Percentiles rank a stretch among this genome's conserved stretches.
Conservation (phyloP, 35 echinoderm and acorn worm genomes). For the Lytechinus pictus region DNA sequence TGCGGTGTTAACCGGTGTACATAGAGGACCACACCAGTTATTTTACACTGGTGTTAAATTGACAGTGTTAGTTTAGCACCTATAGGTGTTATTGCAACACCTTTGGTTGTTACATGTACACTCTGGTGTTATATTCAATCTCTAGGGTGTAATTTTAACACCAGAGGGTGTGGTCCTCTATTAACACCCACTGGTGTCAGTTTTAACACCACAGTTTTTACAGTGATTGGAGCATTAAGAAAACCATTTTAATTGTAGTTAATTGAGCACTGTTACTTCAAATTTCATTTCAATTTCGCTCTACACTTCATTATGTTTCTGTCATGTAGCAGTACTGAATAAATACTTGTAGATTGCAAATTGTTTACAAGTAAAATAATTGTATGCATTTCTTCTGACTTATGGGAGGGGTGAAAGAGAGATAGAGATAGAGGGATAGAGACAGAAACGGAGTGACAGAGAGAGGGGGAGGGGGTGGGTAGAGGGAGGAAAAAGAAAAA, state of each 20-base stretch:
- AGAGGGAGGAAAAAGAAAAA: not conserved
- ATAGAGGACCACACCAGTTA: too few relatives aligned
- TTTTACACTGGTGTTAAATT: too few relatives aligned
- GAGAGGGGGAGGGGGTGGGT: not conserved
- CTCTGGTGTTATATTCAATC: too few relatives aligned
- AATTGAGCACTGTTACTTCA: not conserved
- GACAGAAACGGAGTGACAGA: not conserved
- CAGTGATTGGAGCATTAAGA: not conserved
- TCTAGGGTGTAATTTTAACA: too few relatives aligned
- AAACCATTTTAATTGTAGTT: not conserved
- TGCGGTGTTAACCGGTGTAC: too few relatives aligned
- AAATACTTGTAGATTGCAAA: not conserved
- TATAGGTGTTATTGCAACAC: too few relatives aligned
- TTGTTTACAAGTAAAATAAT: not conserved
- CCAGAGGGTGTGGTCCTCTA: too few relatives aligned
- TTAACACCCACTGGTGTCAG: too few relatives aligned
- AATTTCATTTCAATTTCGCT: not conserved
- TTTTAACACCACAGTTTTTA: too few relatives aligned
- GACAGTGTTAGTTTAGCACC: too few relatives aligned
- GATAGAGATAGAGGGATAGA: not conserved
- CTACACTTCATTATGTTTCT: not conserved
- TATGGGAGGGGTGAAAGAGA: not conserved
- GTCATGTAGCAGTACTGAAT: slow-evolving; percentile 41
- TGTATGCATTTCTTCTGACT: too few relatives aligned
- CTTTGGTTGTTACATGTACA: too few relatives aligned